Conservation (phyloP, 1,140 invertebrate species). For the Dolichoris vasculosae region DNA sequence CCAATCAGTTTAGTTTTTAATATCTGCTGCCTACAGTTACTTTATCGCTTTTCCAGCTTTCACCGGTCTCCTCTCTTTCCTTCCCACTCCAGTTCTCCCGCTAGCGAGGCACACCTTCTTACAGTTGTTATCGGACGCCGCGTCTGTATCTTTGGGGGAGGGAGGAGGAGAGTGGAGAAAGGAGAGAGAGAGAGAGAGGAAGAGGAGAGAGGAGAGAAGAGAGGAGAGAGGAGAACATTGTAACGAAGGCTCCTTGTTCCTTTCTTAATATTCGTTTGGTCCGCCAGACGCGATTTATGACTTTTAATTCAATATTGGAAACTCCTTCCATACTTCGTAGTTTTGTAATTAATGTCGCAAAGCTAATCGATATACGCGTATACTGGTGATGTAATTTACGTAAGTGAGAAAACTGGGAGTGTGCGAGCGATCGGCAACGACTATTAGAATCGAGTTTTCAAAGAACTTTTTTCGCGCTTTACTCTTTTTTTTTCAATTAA, state of each 20-base stretch:
- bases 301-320: slow-evolving; percentile 69
- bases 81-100: not conserved
- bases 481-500: too few species aligned
- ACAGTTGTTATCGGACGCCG: not conserved
- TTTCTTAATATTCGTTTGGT: slow-evolving; percentile 59
- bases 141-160: not conserved
- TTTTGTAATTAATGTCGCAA: slow-evolving; percentile 30
- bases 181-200: too few species aligned
- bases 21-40: slow-evolving; percentile 65
- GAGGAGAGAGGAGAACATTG: too few species aligned
- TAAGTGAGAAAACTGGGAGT: too few species aligned
- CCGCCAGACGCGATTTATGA: slow-evolving; percentile 68
- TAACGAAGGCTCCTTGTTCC: slow-evolving; percentile 54
- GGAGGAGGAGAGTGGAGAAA: too few species aligned
- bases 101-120: not conserved
- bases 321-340: slow-evolving; percentile 36
- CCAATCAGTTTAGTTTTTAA: slow-evolving; percentile 72
- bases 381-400: slow-evolving; percentile 22
- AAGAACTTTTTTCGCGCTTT: too few species aligned
- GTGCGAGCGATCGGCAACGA: too few species aligned
- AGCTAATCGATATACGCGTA: slow-evolving; percentile 47
- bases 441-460: too few species aligned
- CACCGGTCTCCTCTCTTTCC: slow-evolving; percentile 28
- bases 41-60: slow-evolving; percentile 61
- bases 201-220: not conserved